Evolutionary conservation across 2,113 vertebrate species (phyloP), one percentile per base, ranked within the genome.

Genomic region (Columba janthina): DNA sequence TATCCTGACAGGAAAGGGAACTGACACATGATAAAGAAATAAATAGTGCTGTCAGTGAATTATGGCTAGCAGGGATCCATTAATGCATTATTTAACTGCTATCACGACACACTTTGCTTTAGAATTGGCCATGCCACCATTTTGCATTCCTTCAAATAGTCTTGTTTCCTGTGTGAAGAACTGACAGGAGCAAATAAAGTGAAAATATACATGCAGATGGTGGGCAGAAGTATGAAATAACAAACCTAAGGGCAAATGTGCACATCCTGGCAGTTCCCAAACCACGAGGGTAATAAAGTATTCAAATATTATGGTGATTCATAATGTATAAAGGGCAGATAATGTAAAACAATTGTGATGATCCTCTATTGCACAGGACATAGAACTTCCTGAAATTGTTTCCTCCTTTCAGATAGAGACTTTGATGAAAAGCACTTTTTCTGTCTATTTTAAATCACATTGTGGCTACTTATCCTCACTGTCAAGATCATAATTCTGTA

Each of bases 1-100:
- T 95, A 97, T 89, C 79, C 90, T 93, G 90, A 84, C 92, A 95
- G 93, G 94, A 97, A 95, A 75, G 80, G 80, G 83, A 92, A 75
- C 44, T 93, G 94, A 92, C 92, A 96, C 36, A 32, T 78, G 88
- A 84, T 80, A 87, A 81, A 86, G 85, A 74, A 92, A 82, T 34
- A 88, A 95, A 87, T 53, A 87, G 76, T 57, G 1, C 79, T 65
- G 34, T 50, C 64, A 38, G 31, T 84, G 83, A 96, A 65, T 95
- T 86, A 87, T 79, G 58, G 83, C 73, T 65, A 69, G 83, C 54
- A 61, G 3, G 2, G 72, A 54, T 82, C 73, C 75, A 61, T 65
- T 57, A 90, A 86, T 94, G 75, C 79, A 94, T 96, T 92, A 96
- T 96, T 92, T 72, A 96, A 28, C 53, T 1, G 2, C 21, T 87